Evolutionary conservation across 1,140 invertebrate genomes (phyloP).

Genomic region (Aporrectodea caliginosa): DNA sequence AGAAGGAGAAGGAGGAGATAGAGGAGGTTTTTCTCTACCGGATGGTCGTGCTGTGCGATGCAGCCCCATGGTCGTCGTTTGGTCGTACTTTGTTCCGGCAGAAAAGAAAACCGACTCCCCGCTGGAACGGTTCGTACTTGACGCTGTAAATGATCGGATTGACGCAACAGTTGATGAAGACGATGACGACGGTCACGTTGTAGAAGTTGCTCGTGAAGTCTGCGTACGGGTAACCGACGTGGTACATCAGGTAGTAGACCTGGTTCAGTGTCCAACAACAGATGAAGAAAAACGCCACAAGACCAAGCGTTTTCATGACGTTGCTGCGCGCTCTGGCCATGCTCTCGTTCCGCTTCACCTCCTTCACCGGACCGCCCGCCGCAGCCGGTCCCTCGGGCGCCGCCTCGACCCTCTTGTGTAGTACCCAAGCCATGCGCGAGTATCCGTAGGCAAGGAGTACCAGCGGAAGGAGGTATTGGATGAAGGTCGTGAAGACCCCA

Average conservation of each 20-base stretch:
- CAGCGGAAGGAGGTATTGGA: constrained; percentile 23
- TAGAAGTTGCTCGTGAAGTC: constrained; percentile 28
- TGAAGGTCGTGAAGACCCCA: constrained; percentile 4
- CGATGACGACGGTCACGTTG: constrained; percentile 29
- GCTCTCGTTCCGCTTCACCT: background rate
- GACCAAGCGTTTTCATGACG: constrained; percentile 25
- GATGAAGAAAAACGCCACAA: constrained; percentile 24
- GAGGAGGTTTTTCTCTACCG: background rate
- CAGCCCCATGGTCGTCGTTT: background rate
- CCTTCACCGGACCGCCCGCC: background rate
- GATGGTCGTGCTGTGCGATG: background rate
- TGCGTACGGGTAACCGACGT: constrained; percentile 5
- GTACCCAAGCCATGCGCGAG: constrained; percentile 16
- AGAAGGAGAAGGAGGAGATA: background rate
- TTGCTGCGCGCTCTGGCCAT: constrained; percentile 21
- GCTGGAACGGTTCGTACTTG: constrained; percentile 29
- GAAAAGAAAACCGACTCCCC: constrained; percentile 4
- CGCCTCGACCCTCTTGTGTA: constrained; percentile 15
- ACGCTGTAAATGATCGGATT: constrained; percentile 29
- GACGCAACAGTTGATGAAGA: constrained; percentile 33
- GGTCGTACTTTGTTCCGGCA: background rate
- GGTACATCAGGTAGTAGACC: constrained; percentile 26
- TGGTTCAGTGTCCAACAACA: constrained; percentile 27
- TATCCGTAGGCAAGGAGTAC: constrained; percentile 8
- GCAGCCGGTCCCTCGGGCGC: background rate